Percentiles rank a stretch among this genome's conserved stretches.
phyloP scores from a whole-genome alignment of 2,888 invertebrate species.

The Hyalella azteca region DNA sequence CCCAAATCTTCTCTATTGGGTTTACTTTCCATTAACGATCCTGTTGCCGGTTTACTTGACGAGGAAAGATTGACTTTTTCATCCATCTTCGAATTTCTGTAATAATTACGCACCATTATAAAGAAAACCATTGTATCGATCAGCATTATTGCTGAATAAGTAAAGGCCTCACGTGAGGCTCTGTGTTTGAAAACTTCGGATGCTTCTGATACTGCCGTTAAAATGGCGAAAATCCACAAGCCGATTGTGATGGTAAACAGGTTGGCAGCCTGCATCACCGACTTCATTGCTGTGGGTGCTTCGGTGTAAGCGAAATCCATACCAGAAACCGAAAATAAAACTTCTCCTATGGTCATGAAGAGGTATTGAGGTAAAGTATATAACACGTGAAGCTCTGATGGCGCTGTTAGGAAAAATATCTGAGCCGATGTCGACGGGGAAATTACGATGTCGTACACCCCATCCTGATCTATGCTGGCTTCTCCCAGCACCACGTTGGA shows the following conservation, averaged over 20 bases:
- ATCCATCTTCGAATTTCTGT: slow-evolving; percentile 10
- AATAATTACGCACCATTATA: slow-evolving; percentile 41
- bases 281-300: slow-evolving; percentile 64
- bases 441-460: slow-evolving; percentile 48
- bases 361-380: slow-evolving; percentile 67
- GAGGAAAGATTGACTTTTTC: background rate
- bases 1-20: background rate
- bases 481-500: slow-evolving; percentile 37
- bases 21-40: background rate
- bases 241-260: slow-evolving; percentile 53
- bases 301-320: slow-evolving; percentile 68
- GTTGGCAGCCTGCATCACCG: slow-evolving; percentile 62
- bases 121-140: slow-evolving; percentile 49
- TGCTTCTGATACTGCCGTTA: slow-evolving; percentile 38
- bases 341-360: slow-evolving; percentile 66
- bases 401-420: slow-evolving; percentile 30
- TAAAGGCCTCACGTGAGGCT: slow-evolving; percentile 50
- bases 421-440: background rate
- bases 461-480: slow-evolving; percentile 42
- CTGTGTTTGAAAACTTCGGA: slow-evolving; percentile 46
- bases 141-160: slow-evolving; percentile 47
- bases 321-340: slow-evolving; percentile 67
- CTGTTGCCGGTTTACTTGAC: background rate
- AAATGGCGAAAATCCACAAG: slow-evolving; percentile 50
- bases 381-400: slow-evolving; percentile 60